Conservation (phyloP, 92 coral and sea anemone genomes). For the Plumapathes pennacea region DNA sequence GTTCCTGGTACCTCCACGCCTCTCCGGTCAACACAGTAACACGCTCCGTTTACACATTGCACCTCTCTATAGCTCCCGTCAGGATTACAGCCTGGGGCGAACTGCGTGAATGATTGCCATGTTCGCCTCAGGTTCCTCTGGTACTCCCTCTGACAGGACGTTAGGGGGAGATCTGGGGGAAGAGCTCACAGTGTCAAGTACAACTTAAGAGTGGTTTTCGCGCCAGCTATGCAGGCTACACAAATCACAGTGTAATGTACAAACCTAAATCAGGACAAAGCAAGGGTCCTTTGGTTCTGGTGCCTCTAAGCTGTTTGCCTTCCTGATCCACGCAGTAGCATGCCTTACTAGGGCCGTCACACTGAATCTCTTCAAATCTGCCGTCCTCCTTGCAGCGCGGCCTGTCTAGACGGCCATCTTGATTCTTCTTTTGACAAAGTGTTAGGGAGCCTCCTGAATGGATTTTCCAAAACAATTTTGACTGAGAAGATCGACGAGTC, state of each 20-base stretch:
- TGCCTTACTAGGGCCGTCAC: slow-evolving; percentile 56
- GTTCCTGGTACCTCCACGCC: slow-evolving; percentile 74
- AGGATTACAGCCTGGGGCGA: slow-evolving; percentile 67
- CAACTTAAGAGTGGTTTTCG: no score
- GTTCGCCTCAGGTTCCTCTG: slow-evolving; percentile 44
- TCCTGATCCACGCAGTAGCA: slow-evolving; percentile 80
- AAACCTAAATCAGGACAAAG: slow-evolving; percentile 50
- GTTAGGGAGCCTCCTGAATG: slow-evolving; percentile 60
- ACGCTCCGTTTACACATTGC: slow-evolving; percentile 74
- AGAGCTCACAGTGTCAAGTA: neutral
- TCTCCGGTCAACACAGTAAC: slow-evolving; percentile 69
- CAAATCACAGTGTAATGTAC: neutral
- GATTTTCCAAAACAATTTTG: no score
- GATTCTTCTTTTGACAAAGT: slow-evolving; percentile 69
- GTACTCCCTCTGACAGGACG: slow-evolving; percentile 66
- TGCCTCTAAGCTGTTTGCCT: slow-evolving; percentile 64
- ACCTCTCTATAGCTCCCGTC: slow-evolving; percentile 73
- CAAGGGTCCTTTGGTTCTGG: slow-evolving; percentile 50
- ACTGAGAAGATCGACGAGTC: no score
- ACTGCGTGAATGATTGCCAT: slow-evolving; percentile 32
- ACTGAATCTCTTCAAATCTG: slow-evolving; percentile 65
- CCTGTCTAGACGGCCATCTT: slow-evolving; percentile 39
- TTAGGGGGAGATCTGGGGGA: slow-evolving; percentile 37
- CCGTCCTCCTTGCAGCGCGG: slow-evolving; percentile 74
- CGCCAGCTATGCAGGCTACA: neutral